A percentile compares a stretch with the other conserved stretches of the same genome.
These are phyloP conservation scores for Zoanthus gigantus DNA, from an alignment of 92 coral and sea anemone genomes.

Conservation along the genomic window DNA sequence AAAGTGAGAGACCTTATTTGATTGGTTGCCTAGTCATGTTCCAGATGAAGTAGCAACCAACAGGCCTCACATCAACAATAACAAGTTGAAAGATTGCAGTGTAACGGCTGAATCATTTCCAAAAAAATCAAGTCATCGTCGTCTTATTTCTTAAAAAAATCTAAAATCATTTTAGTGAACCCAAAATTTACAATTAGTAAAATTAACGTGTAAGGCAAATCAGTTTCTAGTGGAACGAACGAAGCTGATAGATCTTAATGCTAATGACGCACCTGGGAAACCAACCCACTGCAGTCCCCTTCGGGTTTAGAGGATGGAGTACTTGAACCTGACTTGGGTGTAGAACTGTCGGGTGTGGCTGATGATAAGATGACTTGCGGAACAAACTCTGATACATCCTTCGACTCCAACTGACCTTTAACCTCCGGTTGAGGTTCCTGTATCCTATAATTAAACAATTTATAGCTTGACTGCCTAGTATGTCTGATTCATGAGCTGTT, in stretches of 20 bases:
- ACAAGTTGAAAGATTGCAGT: too few relatives aligned
- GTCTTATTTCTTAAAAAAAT: too few relatives aligned
- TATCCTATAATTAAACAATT: slow-evolving; percentile 37
- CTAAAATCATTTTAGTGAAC: too few relatives aligned
- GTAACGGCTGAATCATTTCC: too few relatives aligned
- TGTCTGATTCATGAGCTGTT: background rate
- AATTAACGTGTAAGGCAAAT: background rate
- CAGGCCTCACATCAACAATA: too few relatives aligned
- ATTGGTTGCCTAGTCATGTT: too few relatives aligned
- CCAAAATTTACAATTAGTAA: too few relatives aligned
- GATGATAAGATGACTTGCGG: slow-evolving; percentile 60
- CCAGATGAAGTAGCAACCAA: too few relatives aligned
- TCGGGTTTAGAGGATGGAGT: slow-evolving; percentile 5
- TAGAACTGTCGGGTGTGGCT: slow-evolving; percentile 8
- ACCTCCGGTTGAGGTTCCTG: slow-evolving; percentile 87
- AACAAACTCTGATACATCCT: slow-evolving; percentile 49
- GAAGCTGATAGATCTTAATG: background rate
- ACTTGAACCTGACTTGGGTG: slow-evolving; percentile 31
- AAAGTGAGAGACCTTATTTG: too few relatives aligned
- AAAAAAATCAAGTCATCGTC: too few relatives aligned
- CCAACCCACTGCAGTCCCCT: background rate
- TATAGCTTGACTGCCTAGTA: background rate
- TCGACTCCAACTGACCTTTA: slow-evolving; percentile 37
- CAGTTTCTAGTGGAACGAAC: background rate
- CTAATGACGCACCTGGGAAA: slow-evolving; percentile 1